Conservation (phyloP, 2,888 invertebrate species). For the Pterobdella sp. region DNA sequence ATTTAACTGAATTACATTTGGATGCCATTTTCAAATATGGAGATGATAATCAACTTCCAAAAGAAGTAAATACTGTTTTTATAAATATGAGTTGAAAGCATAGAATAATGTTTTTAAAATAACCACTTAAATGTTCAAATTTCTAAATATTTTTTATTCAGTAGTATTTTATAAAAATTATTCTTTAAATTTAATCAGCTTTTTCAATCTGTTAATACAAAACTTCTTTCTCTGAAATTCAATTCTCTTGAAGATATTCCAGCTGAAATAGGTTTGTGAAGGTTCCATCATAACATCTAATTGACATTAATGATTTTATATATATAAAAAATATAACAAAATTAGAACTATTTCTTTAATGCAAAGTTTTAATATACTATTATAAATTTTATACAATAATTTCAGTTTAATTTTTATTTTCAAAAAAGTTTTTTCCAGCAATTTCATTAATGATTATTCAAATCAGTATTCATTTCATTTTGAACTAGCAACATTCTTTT, state of each 20-base stretch:
- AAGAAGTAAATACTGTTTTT: constrained; percentile 45
- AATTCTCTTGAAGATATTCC: constrained; percentile 52
- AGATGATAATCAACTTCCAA: constrained; percentile 49
- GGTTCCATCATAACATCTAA: too few species aligned
- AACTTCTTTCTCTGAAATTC: constrained; percentile 51
- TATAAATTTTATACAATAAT: too few species aligned
- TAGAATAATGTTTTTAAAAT: background rate
- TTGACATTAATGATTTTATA: too few species aligned
- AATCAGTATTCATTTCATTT: too few species aligned
- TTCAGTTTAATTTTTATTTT: too few species aligned
- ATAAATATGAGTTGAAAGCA: background rate
- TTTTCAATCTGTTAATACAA: constrained; percentile 51
- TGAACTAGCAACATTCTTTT: too few species aligned
- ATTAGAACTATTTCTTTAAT: too few species aligned
- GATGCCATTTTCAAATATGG: constrained; percentile 53
- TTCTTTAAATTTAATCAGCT: constrained; percentile 42
- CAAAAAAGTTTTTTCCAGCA: too few species aligned
- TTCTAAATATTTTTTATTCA: background rate
- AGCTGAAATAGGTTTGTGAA: constrained; percentile 49
- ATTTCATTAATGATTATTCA: too few species aligned
- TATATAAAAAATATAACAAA: too few species aligned
- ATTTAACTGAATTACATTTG: constrained; percentile 52
- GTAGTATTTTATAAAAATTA: background rate
- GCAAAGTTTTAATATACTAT: too few species aligned
- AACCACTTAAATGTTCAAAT: background rate